Evolutionary conservation across 2,888 invertebrate genomes (phyloP).

Genomic region (Eustalomyia histrio): DNA sequence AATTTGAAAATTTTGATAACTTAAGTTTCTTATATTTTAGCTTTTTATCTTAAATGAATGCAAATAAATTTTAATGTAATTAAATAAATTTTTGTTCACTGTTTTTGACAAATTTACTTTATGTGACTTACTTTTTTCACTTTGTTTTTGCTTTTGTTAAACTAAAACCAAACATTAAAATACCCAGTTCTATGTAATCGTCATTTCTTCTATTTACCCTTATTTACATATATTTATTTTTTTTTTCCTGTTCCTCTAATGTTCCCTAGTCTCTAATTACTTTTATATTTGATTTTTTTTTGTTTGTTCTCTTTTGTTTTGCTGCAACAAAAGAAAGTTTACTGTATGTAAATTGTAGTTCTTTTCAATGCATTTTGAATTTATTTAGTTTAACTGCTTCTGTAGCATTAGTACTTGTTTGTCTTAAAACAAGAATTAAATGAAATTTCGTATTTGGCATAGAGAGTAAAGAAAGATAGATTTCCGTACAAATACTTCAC

Average conservation of each 20-base stretch:
- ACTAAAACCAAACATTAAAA: conserved; percentile 30
- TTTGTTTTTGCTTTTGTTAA: conserved; percentile 22
- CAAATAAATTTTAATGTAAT: too few relatives aligned
- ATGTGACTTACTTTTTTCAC: conserved; percentile 5
- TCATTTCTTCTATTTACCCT: conserved; percentile 28
- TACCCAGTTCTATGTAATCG: conserved; percentile 30
- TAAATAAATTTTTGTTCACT: neutral
- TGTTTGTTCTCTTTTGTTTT: too few relatives aligned
- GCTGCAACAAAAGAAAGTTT: conserved; percentile 26
- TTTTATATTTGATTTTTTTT: conserved; percentile 27
- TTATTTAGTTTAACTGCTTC: neutral
- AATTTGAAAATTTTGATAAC: too few relatives aligned
- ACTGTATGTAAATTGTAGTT: conserved; percentile 21
- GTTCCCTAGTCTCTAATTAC: conserved; percentile 47
- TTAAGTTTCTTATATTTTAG: too few relatives aligned
- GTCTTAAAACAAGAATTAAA: conserved; percentile 9
- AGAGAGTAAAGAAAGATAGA: neutral
- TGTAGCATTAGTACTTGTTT: neutral
- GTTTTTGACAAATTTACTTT: neutral
- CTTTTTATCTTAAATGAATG: too few relatives aligned
- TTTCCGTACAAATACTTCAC: conserved; percentile 23
- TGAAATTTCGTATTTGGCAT: conserved; percentile 34
- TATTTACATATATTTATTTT: neutral
- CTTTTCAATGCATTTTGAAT: neutral
- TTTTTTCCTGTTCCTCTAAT: conserved; percentile 17